These are phyloP conservation scores for Mergus octosetaceus DNA, from an alignment of 2,797 vertebrate genomes.

Conservation along the genomic window DNA sequence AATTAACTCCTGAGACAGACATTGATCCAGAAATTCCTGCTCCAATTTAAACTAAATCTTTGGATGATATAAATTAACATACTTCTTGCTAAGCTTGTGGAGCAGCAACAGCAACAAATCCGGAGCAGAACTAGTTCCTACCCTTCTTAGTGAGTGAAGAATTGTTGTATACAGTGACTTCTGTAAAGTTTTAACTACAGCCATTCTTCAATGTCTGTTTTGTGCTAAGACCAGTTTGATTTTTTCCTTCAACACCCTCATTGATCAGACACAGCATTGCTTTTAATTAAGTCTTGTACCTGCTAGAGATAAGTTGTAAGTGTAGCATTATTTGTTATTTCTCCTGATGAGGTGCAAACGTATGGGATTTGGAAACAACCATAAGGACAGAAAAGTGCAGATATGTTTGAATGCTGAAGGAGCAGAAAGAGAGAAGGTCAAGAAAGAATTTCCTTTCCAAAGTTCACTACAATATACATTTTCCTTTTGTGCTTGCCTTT, in stretches of 20 bases:
- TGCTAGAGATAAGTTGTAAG: not conserved
- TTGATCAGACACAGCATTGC: not conserved
- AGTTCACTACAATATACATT: not conserved
- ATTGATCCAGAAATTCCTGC: not conserved
- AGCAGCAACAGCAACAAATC: not conserved
- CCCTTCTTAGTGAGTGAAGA: not conserved
- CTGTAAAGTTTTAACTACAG: not conserved
- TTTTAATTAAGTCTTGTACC: conserved; percentile 15
- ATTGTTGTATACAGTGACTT: not conserved
- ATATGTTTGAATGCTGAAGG: not conserved
- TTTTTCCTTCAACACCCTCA: not conserved
- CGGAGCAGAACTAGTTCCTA: not conserved
- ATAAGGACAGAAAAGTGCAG: not conserved
- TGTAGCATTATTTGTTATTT: not conserved
- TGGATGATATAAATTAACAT: not conserved
- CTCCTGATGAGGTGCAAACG: not conserved
- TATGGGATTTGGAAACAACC: not conserved
- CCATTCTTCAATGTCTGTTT: not conserved
- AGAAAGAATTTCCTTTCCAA: not conserved
- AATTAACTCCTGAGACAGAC: not conserved
- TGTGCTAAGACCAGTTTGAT: not conserved
- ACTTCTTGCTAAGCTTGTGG: not conserved
- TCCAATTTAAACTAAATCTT: not conserved
- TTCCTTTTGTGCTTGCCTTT: not conserved
- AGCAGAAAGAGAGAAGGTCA: not conserved